Conservation (phyloP, 2,888 invertebrate species). For the Eupeodes luniger region DNA sequence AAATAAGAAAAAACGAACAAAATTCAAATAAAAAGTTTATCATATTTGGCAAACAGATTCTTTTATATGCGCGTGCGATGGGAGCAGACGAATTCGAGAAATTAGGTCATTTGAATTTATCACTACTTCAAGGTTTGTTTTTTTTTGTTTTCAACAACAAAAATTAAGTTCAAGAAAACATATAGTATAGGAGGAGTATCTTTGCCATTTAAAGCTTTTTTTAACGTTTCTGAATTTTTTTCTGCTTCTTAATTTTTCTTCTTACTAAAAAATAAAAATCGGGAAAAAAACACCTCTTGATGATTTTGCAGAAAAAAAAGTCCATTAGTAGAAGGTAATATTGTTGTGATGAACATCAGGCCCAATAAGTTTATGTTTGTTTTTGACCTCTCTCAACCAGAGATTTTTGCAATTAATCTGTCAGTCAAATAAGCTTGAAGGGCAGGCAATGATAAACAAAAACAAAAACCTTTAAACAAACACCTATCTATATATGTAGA, state of each 20-base stretch:
- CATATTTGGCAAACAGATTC: constrained; percentile 72
- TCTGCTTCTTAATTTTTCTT: not conserved
- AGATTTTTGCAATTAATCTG: constrained; percentile 66
- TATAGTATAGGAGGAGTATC: constrained; percentile 31
- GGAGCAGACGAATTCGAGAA: constrained; percentile 56
- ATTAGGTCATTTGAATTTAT: constrained; percentile 74
- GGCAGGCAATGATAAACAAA: constrained; percentile 34
- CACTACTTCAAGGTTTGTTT: constrained; percentile 44
- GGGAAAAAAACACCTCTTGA: constrained; percentile 14
- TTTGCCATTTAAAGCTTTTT: constrained; percentile 18
- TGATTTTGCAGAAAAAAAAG: constrained; percentile 38
- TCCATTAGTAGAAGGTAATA: constrained; percentile 48
- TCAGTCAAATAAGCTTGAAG: constrained; percentile 65
- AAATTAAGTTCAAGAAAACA: not conserved
- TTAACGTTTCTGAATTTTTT: not conserved
- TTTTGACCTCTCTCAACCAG: constrained; percentile 39
- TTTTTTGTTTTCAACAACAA: not conserved
- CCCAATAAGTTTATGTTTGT: constrained; percentile 53
- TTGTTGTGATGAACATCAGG: constrained; percentile 24
- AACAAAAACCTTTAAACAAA: constrained; percentile 20
- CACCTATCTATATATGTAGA: constrained; percentile 9
- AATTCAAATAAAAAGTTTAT: constrained; percentile 33
- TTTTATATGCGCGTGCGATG: constrained; percentile 56
- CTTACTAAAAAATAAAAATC: no score
- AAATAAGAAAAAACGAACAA: constrained; percentile 8